A percentile compares a stretch with the other conserved stretches of the same genome.
Conservation (phyloP, 2,888 invertebrate species). For the Hecatera dysodea region DNA sequence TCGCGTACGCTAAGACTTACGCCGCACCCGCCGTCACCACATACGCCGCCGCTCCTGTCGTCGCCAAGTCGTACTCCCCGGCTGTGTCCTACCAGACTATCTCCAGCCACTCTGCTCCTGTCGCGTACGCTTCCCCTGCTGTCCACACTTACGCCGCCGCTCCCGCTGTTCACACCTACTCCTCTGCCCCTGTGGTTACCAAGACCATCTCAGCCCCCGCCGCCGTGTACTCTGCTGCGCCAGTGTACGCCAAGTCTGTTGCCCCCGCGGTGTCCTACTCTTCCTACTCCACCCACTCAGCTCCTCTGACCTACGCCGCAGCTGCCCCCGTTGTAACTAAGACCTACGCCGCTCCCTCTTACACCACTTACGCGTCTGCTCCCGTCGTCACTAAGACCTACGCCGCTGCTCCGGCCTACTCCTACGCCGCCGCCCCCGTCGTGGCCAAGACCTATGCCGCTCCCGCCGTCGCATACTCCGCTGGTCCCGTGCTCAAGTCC, state of each 20-base stretch:
- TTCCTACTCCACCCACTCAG: conserved; percentile 79
- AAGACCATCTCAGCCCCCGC: conserved; percentile 67
- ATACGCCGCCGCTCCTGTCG: conserved; percentile 72
- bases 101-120: conserved; percentile 77
- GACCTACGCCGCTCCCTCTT: conserved; percentile 67
- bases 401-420: conserved; percentile 67
- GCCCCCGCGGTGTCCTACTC: conserved; percentile 75
- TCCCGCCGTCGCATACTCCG: conserved; percentile 75
- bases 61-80: conserved; percentile 80
- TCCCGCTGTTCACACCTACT: conserved; percentile 67
- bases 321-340: conserved; percentile 90
- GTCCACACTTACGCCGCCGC: conserved; percentile 58
- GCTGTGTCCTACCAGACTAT: conserved; percentile 77
- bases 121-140: conserved; percentile 71
- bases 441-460: conserved; percentile 72
- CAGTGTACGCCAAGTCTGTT: conserved; percentile 61
- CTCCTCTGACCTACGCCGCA: conserved; percentile 73
- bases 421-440: conserved; percentile 67
- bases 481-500: conserved; percentile 69
- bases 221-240: conserved; percentile 70
- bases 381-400: conserved; percentile 91
- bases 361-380: conserved; percentile 72
- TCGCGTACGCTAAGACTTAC: conserved; percentile 75
- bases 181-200: conserved; percentile 65
- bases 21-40: conserved; percentile 71